phyloP scores from a whole-genome alignment of 2,113 vertebrate genomes.

The Todiramphus saurophagus region DNA sequence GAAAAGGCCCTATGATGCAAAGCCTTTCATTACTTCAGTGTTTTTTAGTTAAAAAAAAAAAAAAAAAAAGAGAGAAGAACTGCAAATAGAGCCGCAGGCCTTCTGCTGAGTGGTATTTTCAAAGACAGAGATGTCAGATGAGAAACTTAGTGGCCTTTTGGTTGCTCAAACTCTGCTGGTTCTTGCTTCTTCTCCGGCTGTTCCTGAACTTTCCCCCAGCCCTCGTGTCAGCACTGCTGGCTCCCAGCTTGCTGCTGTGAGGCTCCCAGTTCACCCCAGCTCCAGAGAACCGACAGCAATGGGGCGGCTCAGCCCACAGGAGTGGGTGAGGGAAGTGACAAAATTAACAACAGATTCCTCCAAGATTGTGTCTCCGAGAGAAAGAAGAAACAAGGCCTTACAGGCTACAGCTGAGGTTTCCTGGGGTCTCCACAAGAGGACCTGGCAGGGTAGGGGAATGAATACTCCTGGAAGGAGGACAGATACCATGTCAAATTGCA shows the following conservation, averaged over 20 bases:
- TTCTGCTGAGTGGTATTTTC: neutral
- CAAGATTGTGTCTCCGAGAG: neutral
- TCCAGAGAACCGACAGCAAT: neutral
- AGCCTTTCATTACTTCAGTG: neutral
- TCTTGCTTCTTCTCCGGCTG: neutral
- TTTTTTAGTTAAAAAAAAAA: neutral
- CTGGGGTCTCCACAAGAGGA: neutral
- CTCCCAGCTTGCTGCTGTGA: neutral
- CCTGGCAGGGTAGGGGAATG: neutral
- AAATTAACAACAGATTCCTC: neutral
- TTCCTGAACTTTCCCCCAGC: neutral
- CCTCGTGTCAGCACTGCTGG: neutral
- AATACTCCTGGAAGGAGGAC: neutral
- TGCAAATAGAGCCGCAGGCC: too few species aligned
- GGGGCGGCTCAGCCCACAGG: fast-evolving
- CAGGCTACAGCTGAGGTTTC: neutral
- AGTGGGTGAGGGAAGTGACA: fast-evolving
- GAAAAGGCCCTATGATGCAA: neutral
- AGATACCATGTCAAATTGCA: fast-evolving
- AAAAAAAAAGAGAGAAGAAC: neutral
- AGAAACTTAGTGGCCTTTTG: neutral
- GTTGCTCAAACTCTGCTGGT: neutral
- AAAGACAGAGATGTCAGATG: neutral
- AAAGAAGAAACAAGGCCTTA: neutral
- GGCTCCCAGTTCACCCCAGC: fast-evolving